A percentile compares a stretch with the other conserved stretches of the same genome.
phyloP scores from a whole-genome alignment of 2,888 invertebrate genomes.

The Acronicta psi region DNA sequence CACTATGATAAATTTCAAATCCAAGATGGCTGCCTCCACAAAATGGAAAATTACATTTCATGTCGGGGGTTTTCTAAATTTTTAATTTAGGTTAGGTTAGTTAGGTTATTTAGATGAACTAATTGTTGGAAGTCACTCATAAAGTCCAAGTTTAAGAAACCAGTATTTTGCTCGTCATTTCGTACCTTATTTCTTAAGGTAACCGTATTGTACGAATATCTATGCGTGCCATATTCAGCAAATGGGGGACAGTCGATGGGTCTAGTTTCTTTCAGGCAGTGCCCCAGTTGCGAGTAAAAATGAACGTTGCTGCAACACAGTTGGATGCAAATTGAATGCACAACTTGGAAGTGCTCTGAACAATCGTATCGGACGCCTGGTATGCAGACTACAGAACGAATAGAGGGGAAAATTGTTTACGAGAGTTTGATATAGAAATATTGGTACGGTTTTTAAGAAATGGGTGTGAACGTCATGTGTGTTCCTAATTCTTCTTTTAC shows the following conservation, averaged over 20 bases:
- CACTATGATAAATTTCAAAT: too few relatives aligned
- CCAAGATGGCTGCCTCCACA: too few relatives aligned
- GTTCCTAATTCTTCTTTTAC: too few relatives aligned
- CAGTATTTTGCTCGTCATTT: too few relatives aligned
- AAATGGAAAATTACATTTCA: too few relatives aligned
- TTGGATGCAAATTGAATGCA: constrained; percentile 82
- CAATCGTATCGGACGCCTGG: constrained; percentile 75
- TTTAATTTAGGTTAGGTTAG: too few relatives aligned
- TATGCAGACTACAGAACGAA: constrained; percentile 39
- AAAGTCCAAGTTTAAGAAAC: too few relatives aligned
- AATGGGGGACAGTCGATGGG: constrained; percentile 44
- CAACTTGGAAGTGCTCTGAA: constrained; percentile 77
- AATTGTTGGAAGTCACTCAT: too few relatives aligned
- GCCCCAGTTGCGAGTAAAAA: constrained; percentile 77
- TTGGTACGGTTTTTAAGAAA: too few relatives aligned
- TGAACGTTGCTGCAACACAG: constrained; percentile 74
- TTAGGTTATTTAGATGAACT: too few relatives aligned
- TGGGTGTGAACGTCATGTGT: too few relatives aligned
- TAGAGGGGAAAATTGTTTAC: constrained; percentile 33
- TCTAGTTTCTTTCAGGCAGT: constrained; percentile 52
- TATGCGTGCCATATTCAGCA: constrained; percentile 30
- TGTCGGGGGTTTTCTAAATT: too few relatives aligned
- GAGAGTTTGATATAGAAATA: background rate
- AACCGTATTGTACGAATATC: background rate
- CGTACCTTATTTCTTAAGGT: background rate